A percentile compares a stretch with the other conserved stretches of the same genome.
These are phyloP conservation scores for Dascillus cervinus DNA, from an alignment of 2,888 invertebrate genomes.

Conservation along the genomic window DNA sequence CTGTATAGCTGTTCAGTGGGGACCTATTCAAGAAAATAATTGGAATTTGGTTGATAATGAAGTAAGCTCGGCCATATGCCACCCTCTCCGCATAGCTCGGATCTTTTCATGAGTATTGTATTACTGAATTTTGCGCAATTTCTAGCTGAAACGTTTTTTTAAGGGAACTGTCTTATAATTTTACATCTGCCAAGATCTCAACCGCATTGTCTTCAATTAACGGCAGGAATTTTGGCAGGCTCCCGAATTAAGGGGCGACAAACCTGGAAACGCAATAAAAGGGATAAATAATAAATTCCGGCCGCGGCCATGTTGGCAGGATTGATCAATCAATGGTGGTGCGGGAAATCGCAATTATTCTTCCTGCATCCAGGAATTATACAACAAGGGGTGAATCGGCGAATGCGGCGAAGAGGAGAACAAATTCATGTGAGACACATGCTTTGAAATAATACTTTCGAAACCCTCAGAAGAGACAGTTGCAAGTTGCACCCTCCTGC, in stretches of 20 bases:
- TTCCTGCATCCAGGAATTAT: constrained; percentile 14
- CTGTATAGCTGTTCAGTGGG: no score
- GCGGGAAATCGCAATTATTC: constrained; percentile 22
- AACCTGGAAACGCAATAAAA: constrained; percentile 26
- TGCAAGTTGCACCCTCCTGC: constrained; percentile 29
- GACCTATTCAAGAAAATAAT: no score
- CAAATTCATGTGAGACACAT: constrained; percentile 16
- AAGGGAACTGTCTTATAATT: no score
- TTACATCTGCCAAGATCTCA: no score
- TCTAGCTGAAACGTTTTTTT: no score
- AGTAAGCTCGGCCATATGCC: no score
- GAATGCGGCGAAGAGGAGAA: no score
- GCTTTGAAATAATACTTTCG: constrained; percentile 14
- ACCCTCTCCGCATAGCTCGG: no score
- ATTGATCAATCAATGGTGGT: constrained; percentile 27
- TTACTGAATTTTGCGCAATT: no score
- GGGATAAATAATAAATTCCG: constrained; percentile 34
- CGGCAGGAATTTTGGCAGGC: not conserved
- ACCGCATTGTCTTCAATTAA: no score
- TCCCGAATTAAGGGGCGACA: constrained; percentile 21
- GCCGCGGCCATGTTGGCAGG: constrained; percentile 30
- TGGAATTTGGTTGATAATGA: no score
- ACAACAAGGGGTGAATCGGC: constrained; percentile 9
- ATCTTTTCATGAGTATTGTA: no score
- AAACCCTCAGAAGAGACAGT: constrained; percentile 22